Base-by-base conservation (phyloP, 2,113 vertebrate species). In the Sorex araneus region DNA sequence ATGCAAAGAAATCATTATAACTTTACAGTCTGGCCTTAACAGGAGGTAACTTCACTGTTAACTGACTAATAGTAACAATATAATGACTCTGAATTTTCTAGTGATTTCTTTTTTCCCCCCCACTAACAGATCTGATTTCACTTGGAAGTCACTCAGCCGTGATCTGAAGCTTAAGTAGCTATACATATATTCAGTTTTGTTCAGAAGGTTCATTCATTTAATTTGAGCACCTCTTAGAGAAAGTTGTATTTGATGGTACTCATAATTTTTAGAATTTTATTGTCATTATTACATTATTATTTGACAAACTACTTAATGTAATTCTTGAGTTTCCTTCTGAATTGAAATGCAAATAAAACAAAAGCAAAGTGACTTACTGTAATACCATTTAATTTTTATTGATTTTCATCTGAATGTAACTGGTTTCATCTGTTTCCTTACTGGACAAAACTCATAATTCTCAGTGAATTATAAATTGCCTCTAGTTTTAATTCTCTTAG, bases 1-100 rank as follows among this genome's bases (percentile, higher is more conserved):
- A 8, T 92, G 90, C 87, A 95, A 95, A 97, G 67, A 81, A 79
- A 86, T 73, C 36, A 69, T 67, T 63, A 34, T 28, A 73, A 57
- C 71, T 95, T 90, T 94, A 12, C 69, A 79, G 60, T 89, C 15
- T 81, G 45, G 0, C 0, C 50, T 86, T 85, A 32, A 21, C 45
- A 94, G 81, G 7, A 87, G 75, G 69, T 81, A 94, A 90, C 1
- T 6, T 88, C 79, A 80, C 73, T 50, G 28, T 76, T 78, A 92
- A 76, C 40, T 82, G 45, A 90, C 75, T 90, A 54, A 81, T 75
- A 43, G 79, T 87, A 84, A 84, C 57, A 25, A 40, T 0, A 2
- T 93, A 74, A 82, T 10, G 47, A 60, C 69, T 2, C 1, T 40
- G 36, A 57, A 67, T 93, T 91, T 95, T 84, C 67, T 80, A 57